Base-by-base conservation (phyloP, 1,140 invertebrate species). In the Zaprionus africanus region DNA sequence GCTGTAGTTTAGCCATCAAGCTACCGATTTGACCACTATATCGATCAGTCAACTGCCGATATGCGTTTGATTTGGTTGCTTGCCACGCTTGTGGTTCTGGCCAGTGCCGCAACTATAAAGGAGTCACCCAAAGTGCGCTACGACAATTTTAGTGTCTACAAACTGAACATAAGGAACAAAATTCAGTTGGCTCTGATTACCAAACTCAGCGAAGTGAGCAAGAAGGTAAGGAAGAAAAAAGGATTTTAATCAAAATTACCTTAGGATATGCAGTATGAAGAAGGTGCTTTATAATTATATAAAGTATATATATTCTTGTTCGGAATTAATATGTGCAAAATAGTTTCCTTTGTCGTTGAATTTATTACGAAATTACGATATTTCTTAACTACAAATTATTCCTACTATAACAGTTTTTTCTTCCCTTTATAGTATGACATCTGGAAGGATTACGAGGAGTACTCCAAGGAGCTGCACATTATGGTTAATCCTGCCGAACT, bases 371-470 rank as follows among this genome's bases (percentile, higher is more conserved):
- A 5, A 41, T 41, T 41, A 41, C 31, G 5, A 6, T 41, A n/a
- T 2, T 41, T 7, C 15, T 7, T 12, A n/a, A 7, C 38, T 41
- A 7, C 5, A 2, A 6, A n/a, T 41, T 5, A n/a, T 41, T n/a
- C 2, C n/a, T 41, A 1, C 12, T 5, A n/a, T 41, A 24, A 24
- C 0, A 4, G n/a, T 9, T 22, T 15, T 34, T 6, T 31, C 46
- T 62, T 22, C 11, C 1, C n/a, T 34, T 22, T 24, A 59, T 53
- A 91, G 90, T 86, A 79, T 31, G 82, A 86, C n/a, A 56, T 91
- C 13, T 91, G 90, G 90, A 91, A 90, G 76, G 82, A 91, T 1
- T 91, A 86, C 9, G 84, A 91, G 61, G 71, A 66, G 28, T 60
- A 26, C 7, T 57, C 51, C 6, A 72, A 81, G 49, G 59, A 90